These are phyloP conservation scores for Haemorhous mexicanus DNA, from an alignment of 2,113 vertebrate species.

Conservation along the genomic window DNA sequence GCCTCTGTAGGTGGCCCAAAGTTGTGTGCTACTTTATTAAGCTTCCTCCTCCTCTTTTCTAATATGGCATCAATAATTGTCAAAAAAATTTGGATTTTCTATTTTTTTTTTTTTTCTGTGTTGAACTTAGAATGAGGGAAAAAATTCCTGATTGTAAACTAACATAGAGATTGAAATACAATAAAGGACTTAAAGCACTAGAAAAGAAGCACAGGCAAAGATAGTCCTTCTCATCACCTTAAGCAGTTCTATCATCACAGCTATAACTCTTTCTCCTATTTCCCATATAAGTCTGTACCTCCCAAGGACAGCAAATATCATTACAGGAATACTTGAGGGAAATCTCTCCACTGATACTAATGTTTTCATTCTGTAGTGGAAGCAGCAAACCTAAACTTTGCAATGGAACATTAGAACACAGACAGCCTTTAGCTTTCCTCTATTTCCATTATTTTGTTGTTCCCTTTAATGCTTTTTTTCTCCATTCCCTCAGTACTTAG, in stretches of 20 bases:
- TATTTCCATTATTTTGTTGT: neutral
- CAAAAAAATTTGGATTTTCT: accelerated
- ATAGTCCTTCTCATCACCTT: neutral
- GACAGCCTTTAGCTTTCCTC: neutral
- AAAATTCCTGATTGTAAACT: neutral
- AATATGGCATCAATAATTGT: neutral
- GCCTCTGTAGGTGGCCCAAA: accelerated
- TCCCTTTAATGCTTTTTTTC: neutral
- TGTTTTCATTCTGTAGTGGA: neutral
- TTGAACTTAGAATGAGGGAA: neutral
- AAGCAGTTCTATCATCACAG: neutral
- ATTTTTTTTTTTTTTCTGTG: neutral
- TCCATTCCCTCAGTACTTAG: neutral
- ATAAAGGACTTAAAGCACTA: neutral
- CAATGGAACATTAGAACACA: neutral
- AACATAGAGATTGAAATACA: neutral
- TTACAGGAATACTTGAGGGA: neutral
- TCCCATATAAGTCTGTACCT: neutral
- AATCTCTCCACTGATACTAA: neutral
- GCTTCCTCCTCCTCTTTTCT: neutral
- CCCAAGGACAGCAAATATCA: neutral
- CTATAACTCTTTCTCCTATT: neutral
- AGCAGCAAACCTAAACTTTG: neutral
- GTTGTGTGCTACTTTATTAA: neutral
- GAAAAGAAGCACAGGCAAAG: neutral